A percentile compares a stretch with the other conserved stretches of the same genome.
These are phyloP conservation scores for Drosophila paulistorum DNA, from an alignment of 1,140 invertebrate genomes.

Conservation along the genomic window DNA sequence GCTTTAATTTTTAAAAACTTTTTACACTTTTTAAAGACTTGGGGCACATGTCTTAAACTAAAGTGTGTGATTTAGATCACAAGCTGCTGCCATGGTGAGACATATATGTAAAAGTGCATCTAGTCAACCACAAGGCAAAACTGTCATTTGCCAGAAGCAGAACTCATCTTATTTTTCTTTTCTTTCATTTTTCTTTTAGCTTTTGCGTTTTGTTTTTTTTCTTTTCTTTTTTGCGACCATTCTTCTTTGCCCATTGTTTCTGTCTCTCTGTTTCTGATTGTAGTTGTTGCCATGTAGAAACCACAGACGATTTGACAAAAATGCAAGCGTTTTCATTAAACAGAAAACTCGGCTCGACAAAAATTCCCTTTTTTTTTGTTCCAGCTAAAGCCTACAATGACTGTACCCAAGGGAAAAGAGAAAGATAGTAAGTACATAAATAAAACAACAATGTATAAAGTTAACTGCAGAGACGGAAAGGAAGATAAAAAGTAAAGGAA, in stretches of 20 bases:
- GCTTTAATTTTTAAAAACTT: neutral
- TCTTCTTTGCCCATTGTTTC: neutral
- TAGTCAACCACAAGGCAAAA: slow-evolving; percentile 49
- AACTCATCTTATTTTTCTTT: neutral
- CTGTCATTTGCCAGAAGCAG: slow-evolving; percentile 49
- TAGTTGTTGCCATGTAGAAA: slow-evolving; percentile 24
- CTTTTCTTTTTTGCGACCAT: neutral
- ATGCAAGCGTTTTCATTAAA: slow-evolving; percentile 72
- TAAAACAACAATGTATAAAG: slow-evolving; percentile 57
- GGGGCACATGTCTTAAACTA: neutral
- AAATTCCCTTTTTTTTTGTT: slow-evolving; percentile 25
- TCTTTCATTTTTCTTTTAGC: neutral
- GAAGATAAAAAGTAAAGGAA: slow-evolving; percentile 4
- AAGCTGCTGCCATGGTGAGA: neutral
- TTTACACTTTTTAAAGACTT: neutral
- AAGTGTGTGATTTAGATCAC: neutral
- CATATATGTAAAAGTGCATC: neutral
- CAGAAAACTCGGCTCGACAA: slow-evolving; percentile 56
- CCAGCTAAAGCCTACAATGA: slow-evolving; percentile 30
- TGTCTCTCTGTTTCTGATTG: neutral
- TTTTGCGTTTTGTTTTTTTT: slow-evolving; percentile 1
- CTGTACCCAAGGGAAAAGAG: slow-evolving; percentile 20
- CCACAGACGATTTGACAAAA: slow-evolving; percentile 49
- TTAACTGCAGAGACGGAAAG: slow-evolving; percentile 23
- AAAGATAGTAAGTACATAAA: slow-evolving; percentile 64